Base-by-base conservation (phyloP, 2,888 invertebrate species). In the Auanema freiburgensis region DNA sequence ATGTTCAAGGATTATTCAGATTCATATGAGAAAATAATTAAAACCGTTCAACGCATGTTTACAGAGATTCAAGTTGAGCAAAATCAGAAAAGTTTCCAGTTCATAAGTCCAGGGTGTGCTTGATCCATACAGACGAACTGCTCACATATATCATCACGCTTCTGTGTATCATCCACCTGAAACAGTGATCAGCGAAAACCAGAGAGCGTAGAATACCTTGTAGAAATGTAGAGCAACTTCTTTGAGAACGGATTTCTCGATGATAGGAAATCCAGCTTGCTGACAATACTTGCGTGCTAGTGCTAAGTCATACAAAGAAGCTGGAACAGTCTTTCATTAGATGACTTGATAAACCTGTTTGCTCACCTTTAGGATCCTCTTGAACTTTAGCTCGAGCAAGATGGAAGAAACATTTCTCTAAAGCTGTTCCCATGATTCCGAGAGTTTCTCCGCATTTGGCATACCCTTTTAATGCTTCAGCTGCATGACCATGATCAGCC, bases 201-300 rank as follows among this genome's bases (percentile, higher is more conserved):
- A 16, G 4, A 46, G 10, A 46, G 8, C 16, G 8, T 16, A 8
- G 8, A 3, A 16, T 10, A 6, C 16, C 46, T 46, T 46, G 16
- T 16, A 5, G 46, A 46, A 18, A 18, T 23, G 24, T n/a, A 50
- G 16, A 50, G 50, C n/a, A 1, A n/a, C 24, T 50, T 50, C 50
- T 12, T 16, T 50, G n/a, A 51, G 41, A 8, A 61, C 43, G 42
- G 58, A n/a, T 41, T 71, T 71, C 24, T 66, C 62, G 59, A 71
- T 60, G 0, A 59, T 40, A 8, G 59, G 62, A 60, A 62, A 68
- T 1, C 58, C 63, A n/a, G 54, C 54, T 21, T 50, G 11, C 10
- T 16, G n/a, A n/a, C 54, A 40, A 11, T 42, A 16, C 12, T 11
- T 24, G 14, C 59, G 50, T 5, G 57, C 65, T 5, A 12, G 33